These are phyloP conservation scores for Austrolebias charrua DNA, from an alignment of 2,797 vertebrate genomes.

Conservation along the genomic window DNA sequence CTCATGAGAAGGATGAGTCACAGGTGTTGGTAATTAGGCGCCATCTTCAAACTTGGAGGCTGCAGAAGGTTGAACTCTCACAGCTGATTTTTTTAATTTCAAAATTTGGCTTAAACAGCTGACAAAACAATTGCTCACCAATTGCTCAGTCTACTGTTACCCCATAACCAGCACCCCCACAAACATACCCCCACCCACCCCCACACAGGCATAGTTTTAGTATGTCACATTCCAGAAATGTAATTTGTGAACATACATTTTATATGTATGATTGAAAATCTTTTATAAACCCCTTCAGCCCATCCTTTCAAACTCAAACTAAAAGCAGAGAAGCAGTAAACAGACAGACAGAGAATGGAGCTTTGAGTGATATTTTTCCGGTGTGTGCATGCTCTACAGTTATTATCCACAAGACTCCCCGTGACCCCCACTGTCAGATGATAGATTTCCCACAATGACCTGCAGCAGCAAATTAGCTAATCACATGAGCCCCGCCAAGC, in stretches of 20 bases:
- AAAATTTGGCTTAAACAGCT: too few relatives aligned
- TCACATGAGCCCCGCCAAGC: slow-evolving; percentile 8
- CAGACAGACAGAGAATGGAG: slow-evolving; percentile 5
- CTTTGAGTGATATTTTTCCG: slow-evolving; percentile 47
- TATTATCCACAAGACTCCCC: slow-evolving; percentile 41
- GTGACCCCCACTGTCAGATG: slow-evolving; percentile 40
- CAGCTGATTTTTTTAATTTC: too few relatives aligned
- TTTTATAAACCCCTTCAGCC: neutral
- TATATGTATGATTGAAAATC: neutral
- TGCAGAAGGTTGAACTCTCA: too few relatives aligned
- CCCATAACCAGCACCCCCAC: too few relatives aligned
- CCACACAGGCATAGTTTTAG: too few relatives aligned
- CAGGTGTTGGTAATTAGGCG: too few relatives aligned
- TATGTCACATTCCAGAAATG: neutral
- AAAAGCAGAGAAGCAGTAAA: neutral
- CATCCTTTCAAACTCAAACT: slow-evolving; percentile 24
- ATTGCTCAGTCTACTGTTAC: too few relatives aligned
- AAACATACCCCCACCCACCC: too few relatives aligned
- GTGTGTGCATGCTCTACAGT: slow-evolving; percentile 36
- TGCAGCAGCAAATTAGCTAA: slow-evolving; percentile 12
- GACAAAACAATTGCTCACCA: too few relatives aligned
- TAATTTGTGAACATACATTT: neutral
- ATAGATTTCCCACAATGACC: slow-evolving; percentile 46
- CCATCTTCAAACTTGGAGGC: too few relatives aligned
- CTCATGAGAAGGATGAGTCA: too few relatives aligned